Conservation (phyloP, 2,888 invertebrate species). For the Ectemnius lituratus region DNA sequence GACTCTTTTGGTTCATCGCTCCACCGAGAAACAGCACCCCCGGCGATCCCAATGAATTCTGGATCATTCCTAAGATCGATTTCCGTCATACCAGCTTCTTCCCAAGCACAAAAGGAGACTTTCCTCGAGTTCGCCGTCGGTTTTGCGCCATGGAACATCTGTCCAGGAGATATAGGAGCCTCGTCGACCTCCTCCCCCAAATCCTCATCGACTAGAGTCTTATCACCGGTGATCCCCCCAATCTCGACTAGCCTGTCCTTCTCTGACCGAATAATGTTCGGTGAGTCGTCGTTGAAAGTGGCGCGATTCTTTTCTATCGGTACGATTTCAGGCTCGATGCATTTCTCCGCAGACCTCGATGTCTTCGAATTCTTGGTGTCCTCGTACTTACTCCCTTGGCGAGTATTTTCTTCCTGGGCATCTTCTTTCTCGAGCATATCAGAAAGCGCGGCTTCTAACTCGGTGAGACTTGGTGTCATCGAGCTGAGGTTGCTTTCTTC, state of each 20-base stretch:
- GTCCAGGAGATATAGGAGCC: constrained; percentile 27
- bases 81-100: constrained; percentile 47
- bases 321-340: constrained; percentile 62
- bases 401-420: constrained; percentile 34
- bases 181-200: constrained; percentile 21
- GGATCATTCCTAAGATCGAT: constrained; percentile 43
- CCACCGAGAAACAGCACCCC: constrained; percentile 1
- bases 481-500: constrained; percentile 71
- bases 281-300: not conserved
- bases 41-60: constrained; percentile 21
- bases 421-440: constrained; percentile 73
- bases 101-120: constrained; percentile 55
- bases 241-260: constrained; percentile 2
- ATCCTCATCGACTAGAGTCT: constrained; percentile 36
- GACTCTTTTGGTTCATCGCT: not conserved
- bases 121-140: constrained; percentile 39
- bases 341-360: constrained; percentile 38
- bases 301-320: constrained; percentile 38
- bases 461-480: constrained; percentile 75
- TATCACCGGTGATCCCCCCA: constrained; percentile 19
- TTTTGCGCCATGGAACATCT: constrained; percentile 35
- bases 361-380: constrained; percentile 2
- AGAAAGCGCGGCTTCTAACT: constrained; percentile 73
- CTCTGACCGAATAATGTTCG: not conserved
- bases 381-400: constrained; percentile 6